Conservation (phyloP, 2,797 vertebrate species). For the Acanthiza pusilla region DNA sequence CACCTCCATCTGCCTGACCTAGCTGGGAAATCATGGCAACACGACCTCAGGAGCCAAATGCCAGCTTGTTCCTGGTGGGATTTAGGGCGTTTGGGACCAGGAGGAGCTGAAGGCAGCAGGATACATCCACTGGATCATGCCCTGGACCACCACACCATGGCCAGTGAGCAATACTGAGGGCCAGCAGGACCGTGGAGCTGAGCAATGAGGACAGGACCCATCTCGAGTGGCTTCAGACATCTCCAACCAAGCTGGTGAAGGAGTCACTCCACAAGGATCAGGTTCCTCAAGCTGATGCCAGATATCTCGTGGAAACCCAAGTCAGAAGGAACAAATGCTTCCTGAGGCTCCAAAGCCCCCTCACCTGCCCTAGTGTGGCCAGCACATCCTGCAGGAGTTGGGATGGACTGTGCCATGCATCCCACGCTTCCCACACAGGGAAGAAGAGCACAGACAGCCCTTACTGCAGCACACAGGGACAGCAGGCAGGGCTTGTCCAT, state of each 20-base stretch:
- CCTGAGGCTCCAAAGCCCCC: not conserved
- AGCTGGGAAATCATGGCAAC: not conserved
- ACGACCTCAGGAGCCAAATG: fast-evolving
- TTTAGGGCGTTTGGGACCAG: not conserved
- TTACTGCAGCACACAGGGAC: not conserved
- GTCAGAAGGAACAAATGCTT: not conserved
- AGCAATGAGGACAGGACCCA: not conserved
- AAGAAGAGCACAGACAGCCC: not conserved
- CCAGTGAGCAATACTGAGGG: fast-evolving
- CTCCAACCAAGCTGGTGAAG: not conserved
- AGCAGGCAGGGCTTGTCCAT: not conserved
- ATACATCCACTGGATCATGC: not conserved
- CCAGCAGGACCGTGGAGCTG: not conserved
- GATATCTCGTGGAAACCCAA: not conserved
- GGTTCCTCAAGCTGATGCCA: not conserved
- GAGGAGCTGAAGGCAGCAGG: not conserved
- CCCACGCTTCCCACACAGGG: not conserved
- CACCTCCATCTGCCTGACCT: not conserved
- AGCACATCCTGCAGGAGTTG: not conserved
- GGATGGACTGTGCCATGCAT: not conserved
- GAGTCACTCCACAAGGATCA: not conserved
- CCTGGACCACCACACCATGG: not conserved
- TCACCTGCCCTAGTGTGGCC: not conserved
- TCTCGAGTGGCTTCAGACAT: not conserved
- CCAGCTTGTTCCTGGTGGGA: fast-evolving